Percentiles rank a stretch among this genome's conserved stretches.
phyloP scores from a whole-genome alignment of 2,797 vertebrate genomes.

The Alosa sapidissima region DNA sequence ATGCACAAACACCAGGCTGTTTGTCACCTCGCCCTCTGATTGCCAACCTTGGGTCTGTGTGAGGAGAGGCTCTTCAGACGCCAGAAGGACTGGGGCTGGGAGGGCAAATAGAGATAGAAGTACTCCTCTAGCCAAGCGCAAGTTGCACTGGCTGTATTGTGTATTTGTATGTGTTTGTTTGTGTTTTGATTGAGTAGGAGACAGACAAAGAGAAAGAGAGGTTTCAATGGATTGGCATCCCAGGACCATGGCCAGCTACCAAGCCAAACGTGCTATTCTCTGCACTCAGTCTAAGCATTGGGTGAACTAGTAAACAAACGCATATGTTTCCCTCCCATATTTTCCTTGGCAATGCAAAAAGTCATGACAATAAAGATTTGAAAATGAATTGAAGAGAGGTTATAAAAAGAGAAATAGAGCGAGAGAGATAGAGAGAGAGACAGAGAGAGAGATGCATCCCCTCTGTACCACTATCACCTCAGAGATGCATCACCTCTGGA shows the following conservation, averaged over 20 bases:
- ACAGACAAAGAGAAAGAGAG: neutral
- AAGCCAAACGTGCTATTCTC: no score
- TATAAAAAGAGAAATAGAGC: no score
- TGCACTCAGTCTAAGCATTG: no score
- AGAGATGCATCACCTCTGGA: neutral
- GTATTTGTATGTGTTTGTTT: constrained; percentile 10
- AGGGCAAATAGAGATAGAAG: neutral
- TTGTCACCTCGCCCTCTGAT: neutral
- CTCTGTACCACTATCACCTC: neutral
- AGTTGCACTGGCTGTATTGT: neutral
- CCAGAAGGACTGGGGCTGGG: neutral
- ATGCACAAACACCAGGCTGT: neutral
- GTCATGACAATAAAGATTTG: no score
- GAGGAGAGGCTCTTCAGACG: neutral
- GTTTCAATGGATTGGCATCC: neutral
- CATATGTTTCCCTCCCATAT: no score
- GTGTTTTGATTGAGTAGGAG: neutral
- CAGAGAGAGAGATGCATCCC: no score
- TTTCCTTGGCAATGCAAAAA: no score
- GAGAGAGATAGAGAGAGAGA: no score
- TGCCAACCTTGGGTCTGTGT: neutral
- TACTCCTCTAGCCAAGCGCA: neutral
- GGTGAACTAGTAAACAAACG: no score
- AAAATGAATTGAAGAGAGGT: no score
- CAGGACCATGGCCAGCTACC: no score